Base-by-base conservation (phyloP, 1,140 invertebrate species). In the Dinothrombium tinctorium region DNA sequence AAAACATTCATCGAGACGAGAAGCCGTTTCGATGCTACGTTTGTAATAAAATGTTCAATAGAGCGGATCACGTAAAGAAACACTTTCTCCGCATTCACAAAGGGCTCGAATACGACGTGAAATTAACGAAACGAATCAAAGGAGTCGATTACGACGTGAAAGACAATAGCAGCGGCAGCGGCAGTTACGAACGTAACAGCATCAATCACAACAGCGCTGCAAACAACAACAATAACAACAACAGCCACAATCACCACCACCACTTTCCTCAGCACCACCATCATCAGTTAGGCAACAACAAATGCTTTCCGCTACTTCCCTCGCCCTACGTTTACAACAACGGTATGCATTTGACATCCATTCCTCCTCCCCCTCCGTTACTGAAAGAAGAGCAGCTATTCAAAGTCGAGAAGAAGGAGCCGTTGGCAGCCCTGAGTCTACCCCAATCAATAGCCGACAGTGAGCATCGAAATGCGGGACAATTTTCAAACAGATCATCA, bases 1-100 rank as follows among this genome's bases (percentile, higher is more conserved):
- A 94, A 62, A 87, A 90, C 53, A 92, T 94, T 44, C 87, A 95
- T 52, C 69, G 77, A 43, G 77, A 83, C 53, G 80, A 86, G 51
- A 89, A 89, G 53, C 81, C 82, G 1, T 89, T 87, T 51, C 76
- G 83, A 50, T 89, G 81, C 56, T 86, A 84, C 54, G 71, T 82
- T 7, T 89, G 82, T 55, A 46, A 45, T 37, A 51, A 51, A 55
- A 76, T 83, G 52, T 89, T 89, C 59, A 87, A 84, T 57, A 65
- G 82, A 25, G 81, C 81, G n/a, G 82, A 89, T 58, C 82, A 89
- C 54, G 80, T 87, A 19, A 89, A 89, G 55, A 89, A 89, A 52
- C 82, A 89, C 56, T 86, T 86, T 54, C 60, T 81, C 26, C 63
- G 82, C 37, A 86, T 87, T 74, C 81, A 86, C 51, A 49, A 49